Evolutionary conservation across 2,888 invertebrate species (phyloP), one percentile per base, ranked within the genome.

Genomic region (Tridacna gigas): DNA sequence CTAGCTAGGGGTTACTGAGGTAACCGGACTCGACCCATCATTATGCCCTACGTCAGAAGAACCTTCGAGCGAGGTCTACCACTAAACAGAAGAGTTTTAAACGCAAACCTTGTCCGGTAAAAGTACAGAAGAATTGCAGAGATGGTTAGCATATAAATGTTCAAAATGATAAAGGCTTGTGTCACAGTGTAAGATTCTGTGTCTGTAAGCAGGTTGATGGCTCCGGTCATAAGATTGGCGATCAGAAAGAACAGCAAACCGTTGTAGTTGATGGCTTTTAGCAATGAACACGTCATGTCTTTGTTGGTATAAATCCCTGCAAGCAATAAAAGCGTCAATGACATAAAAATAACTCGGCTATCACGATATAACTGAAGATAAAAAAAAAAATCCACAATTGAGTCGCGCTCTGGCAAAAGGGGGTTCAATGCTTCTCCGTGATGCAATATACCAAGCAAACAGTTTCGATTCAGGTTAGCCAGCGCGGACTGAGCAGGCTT

Each of bases 191-290:
- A 75, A 9, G 79, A 79, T 13, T 92, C 77, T 4, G 98, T 97
- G 83, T 96, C 95, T 20, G 97, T 95, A 13, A 95, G 94, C 91
- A 97, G 95, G 95, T 98, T 98, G 7, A 98, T 95, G 5, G 96
- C 92, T 11, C 98, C 98, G 0, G 98, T 99, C 20, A 97, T 93
- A 56, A 98, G 89, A 95, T 99, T 99, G 0, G 97, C 96, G 15
- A 97, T 86, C 67, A 98, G 95, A 94, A 99, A 99, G 94, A 97
- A 97, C 15, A 96, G 93, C 48, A 98, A 95, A 0, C 97, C 97
- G 95, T 97, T 98, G 85, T 96, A 96, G 95, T 97, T 98, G 48
- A 98, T 96, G 25, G 96, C 96, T 89, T 96, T 96, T 74, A 97
- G 96, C 84, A 97, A 85, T 75, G 86, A 25, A 47, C 79, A 74